Evolutionary conservation across 2,797 vertebrate genomes (phyloP).

Genomic region (Molossus alvarezi): DNA sequence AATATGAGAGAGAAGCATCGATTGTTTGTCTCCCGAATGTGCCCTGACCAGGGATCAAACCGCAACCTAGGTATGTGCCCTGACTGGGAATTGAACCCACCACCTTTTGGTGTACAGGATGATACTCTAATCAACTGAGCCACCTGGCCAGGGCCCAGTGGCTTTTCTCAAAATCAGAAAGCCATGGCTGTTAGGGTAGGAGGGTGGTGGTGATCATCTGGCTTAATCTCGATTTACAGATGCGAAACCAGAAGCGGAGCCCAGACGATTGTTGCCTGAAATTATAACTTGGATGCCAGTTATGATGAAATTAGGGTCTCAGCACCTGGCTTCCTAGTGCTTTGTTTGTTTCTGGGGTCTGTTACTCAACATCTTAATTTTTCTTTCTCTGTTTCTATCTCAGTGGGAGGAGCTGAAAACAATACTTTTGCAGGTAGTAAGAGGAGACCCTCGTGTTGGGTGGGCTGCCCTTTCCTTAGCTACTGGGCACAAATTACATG

Average conservation of each 20-base stretch:
- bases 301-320: neutral
- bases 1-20: neutral
- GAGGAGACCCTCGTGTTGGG: neutral
- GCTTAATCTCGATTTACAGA: neutral
- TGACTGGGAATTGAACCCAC: neutral
- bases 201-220: neutral
- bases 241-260: neutral
- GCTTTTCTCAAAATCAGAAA: neutral
- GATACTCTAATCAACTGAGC: neutral
- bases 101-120: neutral
- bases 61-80: too few relatives aligned
- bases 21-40: neutral
- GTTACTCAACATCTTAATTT: neutral
- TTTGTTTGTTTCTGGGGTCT: neutral
- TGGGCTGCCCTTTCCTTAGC: neutral
- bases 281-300: neutral
- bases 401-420: neutral
- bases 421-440: neutral
- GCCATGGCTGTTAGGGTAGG: neutral
- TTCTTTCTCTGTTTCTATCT: neutral
- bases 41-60: too few relatives aligned
- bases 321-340: neutral
- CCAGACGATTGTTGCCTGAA: neutral
- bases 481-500: neutral
- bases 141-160: neutral